These are phyloP conservation scores for Selenia dentaria DNA, from an alignment of 2,888 invertebrate species.

Conservation along the genomic window DNA sequence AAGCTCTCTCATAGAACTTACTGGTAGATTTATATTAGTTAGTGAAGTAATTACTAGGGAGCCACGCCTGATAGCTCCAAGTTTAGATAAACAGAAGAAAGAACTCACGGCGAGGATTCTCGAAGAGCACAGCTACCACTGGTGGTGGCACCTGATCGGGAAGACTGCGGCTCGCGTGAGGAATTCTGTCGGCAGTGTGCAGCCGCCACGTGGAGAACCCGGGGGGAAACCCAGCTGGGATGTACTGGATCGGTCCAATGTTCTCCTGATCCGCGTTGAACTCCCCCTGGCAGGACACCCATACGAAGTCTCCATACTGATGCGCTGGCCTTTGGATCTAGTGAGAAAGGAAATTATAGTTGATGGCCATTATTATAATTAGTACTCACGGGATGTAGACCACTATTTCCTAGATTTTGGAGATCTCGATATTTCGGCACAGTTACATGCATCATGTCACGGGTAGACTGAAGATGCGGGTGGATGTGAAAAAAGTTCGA, in stretches of 20 bases:
- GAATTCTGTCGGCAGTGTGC: constrained; percentile 70
- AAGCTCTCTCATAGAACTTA: no score
- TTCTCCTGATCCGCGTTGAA: constrained; percentile 90
- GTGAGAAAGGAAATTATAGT: neutral
- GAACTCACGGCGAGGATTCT: constrained; percentile 69
- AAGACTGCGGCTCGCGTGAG: constrained; percentile 55
- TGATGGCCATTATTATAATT: no score
- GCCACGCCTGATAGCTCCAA: no score
- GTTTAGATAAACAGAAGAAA: no score
- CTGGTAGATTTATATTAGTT: no score
- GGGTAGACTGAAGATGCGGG: no score
- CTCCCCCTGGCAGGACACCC: constrained; percentile 94
- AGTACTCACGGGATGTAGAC: no score
- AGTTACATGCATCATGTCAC: no score
- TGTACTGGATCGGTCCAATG: constrained; percentile 88
- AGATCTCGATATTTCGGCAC: no score
- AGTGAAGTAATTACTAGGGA: no score
- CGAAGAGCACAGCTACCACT: constrained; percentile 66
- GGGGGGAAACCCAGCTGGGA: constrained; percentile 85
- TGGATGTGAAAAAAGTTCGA: no score
- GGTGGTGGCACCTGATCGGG: constrained; percentile 68
- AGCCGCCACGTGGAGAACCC: constrained; percentile 75
- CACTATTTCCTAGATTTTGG: no score
- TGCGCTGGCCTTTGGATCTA: constrained; percentile 62
- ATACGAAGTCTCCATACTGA: constrained; percentile 86